phyloP scores from a whole-genome alignment of 2,113 vertebrate species.

The Nothocercus nigrocapillus region DNA sequence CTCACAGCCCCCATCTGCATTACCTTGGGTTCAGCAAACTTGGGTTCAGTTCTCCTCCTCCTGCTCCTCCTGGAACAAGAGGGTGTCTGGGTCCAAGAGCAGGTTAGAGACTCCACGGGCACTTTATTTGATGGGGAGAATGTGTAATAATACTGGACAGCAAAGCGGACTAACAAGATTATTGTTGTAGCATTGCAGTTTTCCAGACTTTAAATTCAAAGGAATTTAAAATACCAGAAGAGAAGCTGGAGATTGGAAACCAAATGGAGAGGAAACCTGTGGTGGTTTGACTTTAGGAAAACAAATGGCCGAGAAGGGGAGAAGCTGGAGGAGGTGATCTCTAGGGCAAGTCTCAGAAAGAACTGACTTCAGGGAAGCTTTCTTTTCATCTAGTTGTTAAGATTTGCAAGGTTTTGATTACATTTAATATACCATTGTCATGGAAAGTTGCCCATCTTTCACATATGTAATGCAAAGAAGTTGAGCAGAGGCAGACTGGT shows the following conservation, averaged over 20 bases:
- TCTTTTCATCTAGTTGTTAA: background rate
- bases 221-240: background rate
- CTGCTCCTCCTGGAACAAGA: background rate
- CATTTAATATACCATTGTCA: background rate
- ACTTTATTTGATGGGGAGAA: background rate
- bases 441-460: background rate
- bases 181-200: background rate
- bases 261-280: background rate
- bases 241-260: background rate
- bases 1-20: rapidly evolving
- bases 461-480: background rate
- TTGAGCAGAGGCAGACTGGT: background rate
- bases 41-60: background rate
- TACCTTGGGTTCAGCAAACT: background rate
- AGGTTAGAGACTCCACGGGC: background rate
- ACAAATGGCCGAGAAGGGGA: background rate
- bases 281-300: background rate
- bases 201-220: background rate
- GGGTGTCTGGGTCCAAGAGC: background rate
- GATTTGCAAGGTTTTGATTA: background rate
- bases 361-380: background rate
- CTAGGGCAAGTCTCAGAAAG: background rate
- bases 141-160: background rate
- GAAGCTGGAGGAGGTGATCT: background rate
- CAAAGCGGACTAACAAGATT: background rate